Conservation (phyloP, 2,797 vertebrate species). For the Pantherophis vulpinus region DNA sequence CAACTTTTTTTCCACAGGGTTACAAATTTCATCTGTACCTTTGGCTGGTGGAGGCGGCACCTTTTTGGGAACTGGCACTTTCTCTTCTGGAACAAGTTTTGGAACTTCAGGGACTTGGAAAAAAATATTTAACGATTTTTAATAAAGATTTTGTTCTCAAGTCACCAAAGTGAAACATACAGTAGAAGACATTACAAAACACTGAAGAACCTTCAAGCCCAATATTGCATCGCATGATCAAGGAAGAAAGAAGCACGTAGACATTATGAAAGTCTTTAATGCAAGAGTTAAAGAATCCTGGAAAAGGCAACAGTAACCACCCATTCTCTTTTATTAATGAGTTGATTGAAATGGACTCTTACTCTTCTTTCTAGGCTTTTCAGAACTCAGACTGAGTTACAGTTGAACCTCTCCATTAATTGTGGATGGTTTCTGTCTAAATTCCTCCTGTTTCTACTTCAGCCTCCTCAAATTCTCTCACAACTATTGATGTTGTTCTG, state of each 20-base stretch:
- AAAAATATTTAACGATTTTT: constrained; percentile 45
- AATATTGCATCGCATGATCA: background rate
- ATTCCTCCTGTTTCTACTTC: background rate
- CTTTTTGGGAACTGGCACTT: constrained; percentile 60
- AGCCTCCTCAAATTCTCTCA: background rate
- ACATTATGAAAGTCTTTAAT: background rate
- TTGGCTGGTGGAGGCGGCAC: background rate
- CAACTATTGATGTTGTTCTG: background rate
- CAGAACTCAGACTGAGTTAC: background rate
- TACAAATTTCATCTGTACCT: background rate
- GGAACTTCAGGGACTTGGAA: constrained; percentile 66
- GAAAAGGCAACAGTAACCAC: background rate
- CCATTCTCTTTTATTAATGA: background rate
- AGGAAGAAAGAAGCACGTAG: background rate
- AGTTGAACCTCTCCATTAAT: background rate
- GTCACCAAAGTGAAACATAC: constrained; percentile 18
- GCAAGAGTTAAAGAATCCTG: background rate
- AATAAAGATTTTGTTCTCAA: constrained; percentile 34
- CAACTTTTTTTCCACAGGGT: background rate
- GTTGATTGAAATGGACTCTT: background rate
- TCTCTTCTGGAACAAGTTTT: constrained; percentile 66
- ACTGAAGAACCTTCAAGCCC: background rate
- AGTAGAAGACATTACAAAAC: background rate
- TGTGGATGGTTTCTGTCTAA: background rate
- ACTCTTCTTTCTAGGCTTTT: background rate